Percentiles rank a stretch among this genome's conserved stretches.
phyloP scores from a whole-genome alignment of 2,888 invertebrate species.

The Drosophila eohydei region DNA sequence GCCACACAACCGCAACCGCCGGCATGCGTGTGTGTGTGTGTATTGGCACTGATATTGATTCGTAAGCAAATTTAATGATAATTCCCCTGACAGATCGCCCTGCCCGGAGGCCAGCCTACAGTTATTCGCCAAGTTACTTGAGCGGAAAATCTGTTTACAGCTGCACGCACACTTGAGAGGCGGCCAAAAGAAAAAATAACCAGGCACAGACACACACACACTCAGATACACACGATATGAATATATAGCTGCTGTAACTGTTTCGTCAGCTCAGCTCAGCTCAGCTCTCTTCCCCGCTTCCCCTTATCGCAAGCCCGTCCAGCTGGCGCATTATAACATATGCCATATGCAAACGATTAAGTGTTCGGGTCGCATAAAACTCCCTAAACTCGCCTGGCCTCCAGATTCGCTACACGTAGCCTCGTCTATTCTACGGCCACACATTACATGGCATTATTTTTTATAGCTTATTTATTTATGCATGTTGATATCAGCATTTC shows the following conservation, averaged over 20 bases:
- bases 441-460: conserved; percentile 76
- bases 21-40: conserved; percentile 48
- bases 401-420: conserved; percentile 13
- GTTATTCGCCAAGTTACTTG: conserved; percentile 76
- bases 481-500: conserved; percentile 60
- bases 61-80: conserved; percentile 79
- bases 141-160: conserved; percentile 81
- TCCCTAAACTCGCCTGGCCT: conserved; percentile 52
- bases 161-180: conserved; percentile 77
- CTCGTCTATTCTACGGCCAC: conserved; percentile 22
- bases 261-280: conserved; percentile 2
- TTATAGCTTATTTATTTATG: conserved; percentile 74
- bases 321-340: conserved; percentile 40
- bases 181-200: conserved; percentile 28
- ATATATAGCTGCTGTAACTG: conserved; percentile 27
- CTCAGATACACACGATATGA: conserved; percentile 25
- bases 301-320: not conserved
- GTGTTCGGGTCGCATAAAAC: conserved; percentile 51
- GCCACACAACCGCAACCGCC: conserved; percentile 75
- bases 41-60: conserved; percentile 74
- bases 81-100: conserved; percentile 38
- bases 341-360: conserved; percentile 59
- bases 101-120: conserved; percentile 51
- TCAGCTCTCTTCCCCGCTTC: not conserved
- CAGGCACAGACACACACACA: conserved; percentile 22